Percentiles rank a stretch among this genome's conserved stretches.
phyloP scores from a whole-genome alignment of 2,113 vertebrate species.

The Pollachius pollachius region DNA sequence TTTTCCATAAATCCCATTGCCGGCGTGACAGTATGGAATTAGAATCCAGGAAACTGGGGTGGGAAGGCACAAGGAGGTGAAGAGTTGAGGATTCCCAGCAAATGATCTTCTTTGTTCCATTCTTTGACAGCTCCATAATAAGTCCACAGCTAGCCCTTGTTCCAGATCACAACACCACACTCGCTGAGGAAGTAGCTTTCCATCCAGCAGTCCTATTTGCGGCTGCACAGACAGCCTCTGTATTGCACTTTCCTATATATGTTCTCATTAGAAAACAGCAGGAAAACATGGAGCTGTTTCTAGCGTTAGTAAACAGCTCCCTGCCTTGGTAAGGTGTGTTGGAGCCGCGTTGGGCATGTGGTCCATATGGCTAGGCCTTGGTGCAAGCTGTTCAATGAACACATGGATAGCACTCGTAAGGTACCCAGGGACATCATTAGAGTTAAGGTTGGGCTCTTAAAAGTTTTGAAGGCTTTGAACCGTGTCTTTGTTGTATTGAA shows the following conservation, averaged over 20 bases:
- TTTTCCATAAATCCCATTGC: constrained; percentile 47
- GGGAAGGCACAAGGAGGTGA: constrained; percentile 7
- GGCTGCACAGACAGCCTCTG: not conserved
- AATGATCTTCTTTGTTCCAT: constrained; percentile 9
- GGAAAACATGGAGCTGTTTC: constrained; percentile 24
- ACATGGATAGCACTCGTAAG: constrained; percentile 46
- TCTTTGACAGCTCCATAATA: constrained; percentile 5
- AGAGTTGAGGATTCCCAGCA: constrained; percentile 16
- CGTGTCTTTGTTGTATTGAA: not conserved
- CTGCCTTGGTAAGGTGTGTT: constrained; percentile 20
- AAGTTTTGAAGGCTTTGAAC: constrained; percentile 43
- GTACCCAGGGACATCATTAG: constrained; percentile 59
- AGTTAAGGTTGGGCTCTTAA: constrained; percentile 27
- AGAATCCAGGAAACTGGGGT: not conserved
- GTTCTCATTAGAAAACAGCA: constrained; percentile 36
- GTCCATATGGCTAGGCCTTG: constrained; percentile 53
- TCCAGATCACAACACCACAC: not conserved
- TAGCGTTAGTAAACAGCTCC: not conserved
- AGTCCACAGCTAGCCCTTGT: not conserved
- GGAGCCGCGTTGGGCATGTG: constrained; percentile 36
- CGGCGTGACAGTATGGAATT: constrained; percentile 33
- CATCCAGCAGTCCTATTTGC: not conserved
- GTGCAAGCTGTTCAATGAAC: constrained; percentile 57
- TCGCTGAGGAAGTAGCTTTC: not conserved
- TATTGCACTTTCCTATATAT: constrained; percentile 11